Base-by-base conservation (phyloP, 2,888 invertebrate species). In the Marronus borbonicus region DNA sequence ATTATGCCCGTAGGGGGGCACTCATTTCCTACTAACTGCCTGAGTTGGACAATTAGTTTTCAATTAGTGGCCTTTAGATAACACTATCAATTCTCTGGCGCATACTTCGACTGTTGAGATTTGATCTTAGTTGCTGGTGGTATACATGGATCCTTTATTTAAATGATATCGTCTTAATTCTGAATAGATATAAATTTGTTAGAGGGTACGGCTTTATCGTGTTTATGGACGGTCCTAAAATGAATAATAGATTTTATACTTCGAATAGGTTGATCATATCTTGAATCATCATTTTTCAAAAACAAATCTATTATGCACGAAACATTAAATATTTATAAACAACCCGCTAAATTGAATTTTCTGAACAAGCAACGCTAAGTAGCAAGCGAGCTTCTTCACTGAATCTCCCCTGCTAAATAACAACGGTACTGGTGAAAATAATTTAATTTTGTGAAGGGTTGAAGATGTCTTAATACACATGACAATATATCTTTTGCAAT, bases 21-120 rank as follows among this genome's bases (percentile, higher is more conserved):
- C 84, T 86, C 85, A 85, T 86, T 86, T 85, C 82, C 85, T 83
- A 84, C 84, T 87, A 88, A 88, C 87, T 87, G 87, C 87, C 85
- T 82, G 85, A 87, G 86, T 88, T 87, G 86, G 85, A 86, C 88
- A 88, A 89, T 89, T 89, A 88, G 86, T 87, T 89, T 89, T 89
- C 88, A 89, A 89, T 89, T 89, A 88, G 86, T 85, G 84, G 83
- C 83, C 83, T 83, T 83, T 81, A 87, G 88, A 88, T 88, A 88
- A 86, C 87, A 85, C 86, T 88, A 88, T 88, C 88, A 88, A 84
- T 85, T 86, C 86, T 85, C 83, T 83, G 83, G 83, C 84, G 85
- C 84, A 79, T 84, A 83, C 83, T 85, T 86, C 84, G 85, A 28
- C 28, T 20, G 12, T 28, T 24, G 60, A 20, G 60, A 60, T 80